These are phyloP conservation scores for Drosophila obscura DNA, from an alignment of 1,140 invertebrate species.

Conservation along the genomic window DNA sequence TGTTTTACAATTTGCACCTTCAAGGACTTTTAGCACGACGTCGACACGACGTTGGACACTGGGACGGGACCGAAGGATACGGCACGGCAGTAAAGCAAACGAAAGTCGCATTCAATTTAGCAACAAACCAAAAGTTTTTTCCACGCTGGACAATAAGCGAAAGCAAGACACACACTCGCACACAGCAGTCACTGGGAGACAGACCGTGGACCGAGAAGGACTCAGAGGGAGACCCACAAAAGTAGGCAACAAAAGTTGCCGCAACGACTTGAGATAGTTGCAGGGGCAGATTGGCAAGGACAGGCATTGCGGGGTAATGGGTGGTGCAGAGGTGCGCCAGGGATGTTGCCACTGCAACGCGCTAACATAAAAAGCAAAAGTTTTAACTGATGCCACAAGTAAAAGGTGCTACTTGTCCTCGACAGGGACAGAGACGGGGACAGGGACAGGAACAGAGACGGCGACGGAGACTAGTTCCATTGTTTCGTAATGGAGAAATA, in stretches of 20 bases:
- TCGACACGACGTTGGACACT: conserved; percentile 32
- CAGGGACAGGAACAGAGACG: not conserved
- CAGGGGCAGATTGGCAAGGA: conserved; percentile 7
- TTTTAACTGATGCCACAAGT: conserved; percentile 76
- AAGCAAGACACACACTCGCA: conserved; percentile 41
- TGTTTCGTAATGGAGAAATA: conserved; percentile 79
- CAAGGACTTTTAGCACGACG: conserved; percentile 54
- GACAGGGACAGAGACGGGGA: conserved; percentile 7
- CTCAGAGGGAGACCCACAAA: conserved; percentile 22
- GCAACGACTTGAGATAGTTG: conserved; percentile 61
- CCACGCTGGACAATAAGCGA: conserved; percentile 67
- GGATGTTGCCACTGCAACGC: conserved; percentile 61
- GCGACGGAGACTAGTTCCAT: conserved; percentile 48
- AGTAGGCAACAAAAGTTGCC: conserved; percentile 61
- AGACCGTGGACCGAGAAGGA: not conserved
- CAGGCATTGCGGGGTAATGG: not conserved
- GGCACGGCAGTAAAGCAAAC: conserved; percentile 34
- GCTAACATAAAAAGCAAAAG: conserved; percentile 75
- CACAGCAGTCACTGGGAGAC: conserved; percentile 3
- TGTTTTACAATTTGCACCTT: conserved; percentile 55
- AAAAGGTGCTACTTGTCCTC: conserved; percentile 77
- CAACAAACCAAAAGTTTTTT: conserved; percentile 71
- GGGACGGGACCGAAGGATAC: not conserved
- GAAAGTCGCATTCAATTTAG: conserved; percentile 77
- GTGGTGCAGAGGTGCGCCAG: not conserved